These are phyloP conservation scores for Bujurquina vittata DNA, from an alignment of 2,113 vertebrate species.

Conservation along the genomic window DNA sequence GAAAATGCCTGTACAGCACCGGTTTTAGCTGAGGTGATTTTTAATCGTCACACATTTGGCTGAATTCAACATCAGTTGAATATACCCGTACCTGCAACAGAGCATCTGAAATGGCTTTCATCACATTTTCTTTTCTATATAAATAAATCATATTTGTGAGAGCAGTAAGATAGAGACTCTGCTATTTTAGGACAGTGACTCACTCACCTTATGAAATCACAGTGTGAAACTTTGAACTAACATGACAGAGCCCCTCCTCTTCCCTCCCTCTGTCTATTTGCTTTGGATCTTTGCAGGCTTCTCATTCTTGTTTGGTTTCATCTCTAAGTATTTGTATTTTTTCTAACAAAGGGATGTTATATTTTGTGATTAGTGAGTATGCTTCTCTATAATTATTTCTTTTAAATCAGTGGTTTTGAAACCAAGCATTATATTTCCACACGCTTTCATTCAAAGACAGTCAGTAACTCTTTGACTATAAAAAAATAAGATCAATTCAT, in stretches of 20 bases:
- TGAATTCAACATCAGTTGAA: slow-evolving; percentile 22
- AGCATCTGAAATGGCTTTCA: slow-evolving; percentile 60
- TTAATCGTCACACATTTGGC: not conserved
- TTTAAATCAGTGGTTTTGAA: not conserved
- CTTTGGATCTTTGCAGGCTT: slow-evolving; percentile 14
- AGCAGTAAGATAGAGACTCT: slow-evolving; percentile 47
- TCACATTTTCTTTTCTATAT: slow-evolving; percentile 48
- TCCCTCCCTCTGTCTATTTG: not conserved
- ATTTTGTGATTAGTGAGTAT: not conserved
- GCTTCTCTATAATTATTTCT: not conserved
- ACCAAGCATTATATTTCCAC: not conserved
- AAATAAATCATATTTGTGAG: slow-evolving; percentile 68
- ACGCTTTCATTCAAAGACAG: not conserved
- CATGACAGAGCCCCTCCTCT: slow-evolving; percentile 23
- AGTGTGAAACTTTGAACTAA: slow-evolving; percentile 43
- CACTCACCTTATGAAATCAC: slow-evolving; percentile 64
- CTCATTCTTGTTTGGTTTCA: not conserved
- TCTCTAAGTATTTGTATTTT: slow-evolving; percentile 13
- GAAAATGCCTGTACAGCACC: slow-evolving; percentile 5
- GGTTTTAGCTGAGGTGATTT: slow-evolving; percentile 2
- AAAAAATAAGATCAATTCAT: not conserved
- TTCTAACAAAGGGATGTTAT: not conserved
- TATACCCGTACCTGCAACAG: slow-evolving; percentile 25
- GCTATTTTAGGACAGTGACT: slow-evolving; percentile 60
- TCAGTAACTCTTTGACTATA: not conserved